Base-by-base conservation (phyloP, 2,113 vertebrate genomes). In the Trogon melanurus region DNA sequence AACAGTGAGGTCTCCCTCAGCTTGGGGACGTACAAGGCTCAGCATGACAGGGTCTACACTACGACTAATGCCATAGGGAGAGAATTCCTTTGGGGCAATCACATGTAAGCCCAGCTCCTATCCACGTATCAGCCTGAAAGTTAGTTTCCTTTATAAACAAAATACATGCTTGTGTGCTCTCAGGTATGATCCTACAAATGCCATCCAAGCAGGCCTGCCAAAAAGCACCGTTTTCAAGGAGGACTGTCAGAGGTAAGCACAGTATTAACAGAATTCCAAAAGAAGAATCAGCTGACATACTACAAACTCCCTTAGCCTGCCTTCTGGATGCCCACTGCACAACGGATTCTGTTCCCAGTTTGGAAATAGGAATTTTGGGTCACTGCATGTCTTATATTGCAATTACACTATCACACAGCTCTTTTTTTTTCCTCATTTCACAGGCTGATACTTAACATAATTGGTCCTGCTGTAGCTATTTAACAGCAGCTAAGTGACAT, bases 391-490 rank as follows among this genome's bases (percentile, higher is more conserved):
- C 87, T 94, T 82, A 71, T 22, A 69, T 25, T 71, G 54, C 34
- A 53, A 13, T 36, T 32, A 25, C 48, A 29, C 84, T 79, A 36
- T 94, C 93, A 88, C 54, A 66, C 20, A 83, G 34, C 75, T 20
- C 50, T 16, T 84, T 64, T 88, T 86, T 71, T 16, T 12, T 71
- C 41, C 47, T 86, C 36, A 4, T 97, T 97, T 97, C 96, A 84
- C 97, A 99, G 98, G 89, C 51, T 93, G 96, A 91, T 60, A 29
- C 84, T 45, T 91, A 98, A 93, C 25, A 95, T 98, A 38, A 96
- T 98, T 86, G 95, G 96, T 91, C 58, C 96, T 57, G 93, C 86
- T 32, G 67, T 96, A 94, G 89, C 89, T 79, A 95, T 91, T 87
- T 51, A 95, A 76, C 89, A 93, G 73, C 92, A 90, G 97, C 80